Conservation (phyloP, 2,797 vertebrate genomes). For the Enteromius thamalakanensis region DNA sequence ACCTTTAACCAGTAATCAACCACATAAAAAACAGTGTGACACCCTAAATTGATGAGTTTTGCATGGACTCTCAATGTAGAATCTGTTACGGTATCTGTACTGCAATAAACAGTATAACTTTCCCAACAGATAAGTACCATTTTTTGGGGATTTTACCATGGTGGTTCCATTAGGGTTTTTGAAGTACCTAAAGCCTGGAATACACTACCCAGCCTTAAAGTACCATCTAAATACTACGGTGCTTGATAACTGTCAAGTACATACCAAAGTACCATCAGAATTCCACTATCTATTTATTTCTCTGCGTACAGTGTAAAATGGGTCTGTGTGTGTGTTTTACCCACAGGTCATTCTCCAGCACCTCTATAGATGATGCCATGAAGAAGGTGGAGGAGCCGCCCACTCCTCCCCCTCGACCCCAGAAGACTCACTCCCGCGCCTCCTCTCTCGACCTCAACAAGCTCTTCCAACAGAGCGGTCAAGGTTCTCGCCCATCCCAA, state of each 20-base stretch:
- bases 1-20: background rate
- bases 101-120: background rate
- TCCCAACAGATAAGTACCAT: background rate
- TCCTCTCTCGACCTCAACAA: slow-evolving; percentile 97
- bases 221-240: background rate
- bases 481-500: slow-evolving; percentile 71
- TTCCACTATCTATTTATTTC: background rate
- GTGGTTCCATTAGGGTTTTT: background rate
- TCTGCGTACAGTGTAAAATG: background rate
- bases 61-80: background rate
- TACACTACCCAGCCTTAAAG: too few relatives aligned
- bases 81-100: background rate
- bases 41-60: background rate
- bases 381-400: slow-evolving; percentile 94
- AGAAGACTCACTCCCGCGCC: slow-evolving; percentile 95
- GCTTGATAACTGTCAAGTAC: background rate
- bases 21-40: background rate
- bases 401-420: slow-evolving; percentile 91
- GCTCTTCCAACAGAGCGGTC: slow-evolving; percentile 89
- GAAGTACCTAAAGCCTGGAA: background rate
- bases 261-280: background rate
- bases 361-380: slow-evolving; percentile 92
- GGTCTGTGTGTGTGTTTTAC: slow-evolving; percentile 14
- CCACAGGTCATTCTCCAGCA: slow-evolving; percentile 92
- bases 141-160: background rate